A percentile compares a stretch with the other conserved stretches of the same genome.
These are phyloP conservation scores for Andrena praecox DNA, from an alignment of 2,888 invertebrate genomes.

Conservation along the genomic window DNA sequence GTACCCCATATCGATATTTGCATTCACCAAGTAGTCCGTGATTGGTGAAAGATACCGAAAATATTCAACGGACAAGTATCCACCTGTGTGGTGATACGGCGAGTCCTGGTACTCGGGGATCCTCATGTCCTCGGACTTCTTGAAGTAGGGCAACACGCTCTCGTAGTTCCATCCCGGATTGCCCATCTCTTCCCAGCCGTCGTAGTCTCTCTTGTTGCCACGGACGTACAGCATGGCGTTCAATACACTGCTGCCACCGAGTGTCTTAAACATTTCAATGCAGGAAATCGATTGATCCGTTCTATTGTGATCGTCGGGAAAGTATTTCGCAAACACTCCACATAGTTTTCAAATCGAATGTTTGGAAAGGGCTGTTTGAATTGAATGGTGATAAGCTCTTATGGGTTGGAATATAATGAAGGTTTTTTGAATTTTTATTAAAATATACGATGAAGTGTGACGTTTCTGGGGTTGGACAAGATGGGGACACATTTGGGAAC, in stretches of 20 bases:
- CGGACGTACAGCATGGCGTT: constrained; percentile 96
- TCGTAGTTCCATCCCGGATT: constrained; percentile 92
- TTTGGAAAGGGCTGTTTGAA: too few relatives aligned
- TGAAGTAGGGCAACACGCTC: constrained; percentile 91
- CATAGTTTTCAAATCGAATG: too few relatives aligned
- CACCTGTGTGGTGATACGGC: constrained; percentile 89
- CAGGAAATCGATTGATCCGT: background rate
- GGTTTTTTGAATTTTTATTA: too few relatives aligned
- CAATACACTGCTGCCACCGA: constrained; percentile 91
- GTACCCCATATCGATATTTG: constrained; percentile 90
- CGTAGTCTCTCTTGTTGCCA: constrained; percentile 94
- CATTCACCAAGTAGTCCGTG: constrained; percentile 89
- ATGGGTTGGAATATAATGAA: too few relatives aligned
- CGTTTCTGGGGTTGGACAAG: too few relatives aligned
- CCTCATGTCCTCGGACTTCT: constrained; percentile 92
- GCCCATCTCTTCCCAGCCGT: constrained; percentile 92
- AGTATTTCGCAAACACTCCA: too few relatives aligned
- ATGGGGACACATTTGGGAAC: too few relatives aligned
- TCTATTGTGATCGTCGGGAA: too few relatives aligned
- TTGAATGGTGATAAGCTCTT: too few relatives aligned
- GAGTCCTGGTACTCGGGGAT: constrained; percentile 88
- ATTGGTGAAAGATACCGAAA: constrained; percentile 89
- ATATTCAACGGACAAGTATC: constrained; percentile 91
- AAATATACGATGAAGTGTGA: too few relatives aligned
- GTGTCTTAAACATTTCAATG: constrained; percentile 35